Evolutionary conservation across 2,888 invertebrate species (phyloP).

Genomic region (Nomada goodeniana): DNA sequence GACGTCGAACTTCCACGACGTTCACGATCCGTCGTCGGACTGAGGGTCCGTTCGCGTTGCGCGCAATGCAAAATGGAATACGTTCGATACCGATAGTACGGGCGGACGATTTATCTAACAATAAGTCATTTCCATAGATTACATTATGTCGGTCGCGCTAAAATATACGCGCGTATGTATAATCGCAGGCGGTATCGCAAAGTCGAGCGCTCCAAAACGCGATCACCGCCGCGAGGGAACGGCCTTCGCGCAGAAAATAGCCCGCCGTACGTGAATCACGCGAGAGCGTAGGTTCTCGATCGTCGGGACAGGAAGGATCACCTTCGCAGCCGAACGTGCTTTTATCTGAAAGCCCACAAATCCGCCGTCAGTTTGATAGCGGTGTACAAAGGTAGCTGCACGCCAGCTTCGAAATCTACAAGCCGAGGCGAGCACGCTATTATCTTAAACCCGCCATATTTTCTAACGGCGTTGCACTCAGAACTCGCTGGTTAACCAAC

Average conservation of each 20-base stretch:
- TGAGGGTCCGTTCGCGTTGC: background rate
- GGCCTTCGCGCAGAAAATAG: conserved; percentile 35
- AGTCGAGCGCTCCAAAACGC: conserved; percentile 3
- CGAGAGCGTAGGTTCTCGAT: conserved; percentile 2
- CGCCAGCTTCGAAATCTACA: conserved; percentile 3
- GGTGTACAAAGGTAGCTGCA: conserved; percentile 32
- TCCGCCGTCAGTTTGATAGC: conserved; percentile 22
- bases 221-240: background rate
- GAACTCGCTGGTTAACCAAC: background rate
- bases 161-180: background rate
- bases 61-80: conserved; percentile 12
- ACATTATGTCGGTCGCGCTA: background rate
- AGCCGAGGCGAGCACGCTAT: background rate
- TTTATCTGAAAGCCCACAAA: conserved; percentile 7
- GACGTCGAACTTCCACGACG: conserved; percentile 11
- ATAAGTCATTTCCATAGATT: background rate
- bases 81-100: background rate
- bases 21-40: conserved; percentile 2
- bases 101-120: background rate
- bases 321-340: background rate
- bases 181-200: background rate
- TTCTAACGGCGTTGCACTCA: background rate
- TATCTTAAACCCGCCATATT: conserved; percentile 24
- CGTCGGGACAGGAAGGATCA: conserved; percentile 24
- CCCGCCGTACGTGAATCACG: conserved; percentile 27